A percentile compares a stretch with the other conserved stretches of the same genome.
Conservation (phyloP, 2,797 vertebrate genomes). For the Enoplosus armatus region DNA sequence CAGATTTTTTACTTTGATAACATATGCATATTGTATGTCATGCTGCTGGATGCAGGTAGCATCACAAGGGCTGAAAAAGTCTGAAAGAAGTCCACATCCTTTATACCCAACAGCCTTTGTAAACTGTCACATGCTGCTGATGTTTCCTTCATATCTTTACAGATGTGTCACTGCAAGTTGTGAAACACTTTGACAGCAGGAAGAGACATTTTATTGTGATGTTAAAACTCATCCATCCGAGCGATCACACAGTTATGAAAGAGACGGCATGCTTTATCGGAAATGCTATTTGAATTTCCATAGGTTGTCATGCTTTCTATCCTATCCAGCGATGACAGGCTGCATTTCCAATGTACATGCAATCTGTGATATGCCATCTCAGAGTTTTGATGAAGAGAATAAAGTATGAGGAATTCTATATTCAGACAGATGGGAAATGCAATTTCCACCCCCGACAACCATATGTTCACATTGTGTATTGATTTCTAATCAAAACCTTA, state of each 20-base stretch:
- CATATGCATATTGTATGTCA: slow-evolving; percentile 83
- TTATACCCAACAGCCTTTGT: slow-evolving; percentile 45
- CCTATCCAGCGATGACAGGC: slow-evolving; percentile 54
- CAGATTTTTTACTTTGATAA: slow-evolving; percentile 86
- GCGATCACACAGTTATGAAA: slow-evolving; percentile 47
- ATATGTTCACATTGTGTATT: slow-evolving; percentile 51
- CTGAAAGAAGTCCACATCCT: slow-evolving; percentile 48
- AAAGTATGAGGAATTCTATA: slow-evolving; percentile 46
- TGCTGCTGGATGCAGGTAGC: slow-evolving; percentile 73
- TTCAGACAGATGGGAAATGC: slow-evolving; percentile 60
- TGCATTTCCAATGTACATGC: slow-evolving; percentile 49
- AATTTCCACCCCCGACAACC: slow-evolving; percentile 39
- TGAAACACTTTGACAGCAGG: slow-evolving; percentile 49
- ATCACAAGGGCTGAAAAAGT: slow-evolving; percentile 59
- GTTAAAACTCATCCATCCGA: slow-evolving; percentile 63
- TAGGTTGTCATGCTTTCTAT: slow-evolving; percentile 51
- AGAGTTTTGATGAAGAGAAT: slow-evolving; percentile 59
- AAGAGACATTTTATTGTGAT: slow-evolving; percentile 59
- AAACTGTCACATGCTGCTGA: slow-evolving; percentile 42
- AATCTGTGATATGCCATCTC: slow-evolving; percentile 60
- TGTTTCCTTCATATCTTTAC: slow-evolving; percentile 42
- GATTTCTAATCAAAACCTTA: slow-evolving; percentile 58
- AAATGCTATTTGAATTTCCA: slow-evolving; percentile 70
- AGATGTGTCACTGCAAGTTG: slow-evolving; percentile 55
- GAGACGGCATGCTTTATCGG: slow-evolving; percentile 47